Percentiles rank a stretch among this genome's conserved stretches.
Conservation (phyloP, 2,797 vertebrate genomes). For the Sparidentex hasta region DNA sequence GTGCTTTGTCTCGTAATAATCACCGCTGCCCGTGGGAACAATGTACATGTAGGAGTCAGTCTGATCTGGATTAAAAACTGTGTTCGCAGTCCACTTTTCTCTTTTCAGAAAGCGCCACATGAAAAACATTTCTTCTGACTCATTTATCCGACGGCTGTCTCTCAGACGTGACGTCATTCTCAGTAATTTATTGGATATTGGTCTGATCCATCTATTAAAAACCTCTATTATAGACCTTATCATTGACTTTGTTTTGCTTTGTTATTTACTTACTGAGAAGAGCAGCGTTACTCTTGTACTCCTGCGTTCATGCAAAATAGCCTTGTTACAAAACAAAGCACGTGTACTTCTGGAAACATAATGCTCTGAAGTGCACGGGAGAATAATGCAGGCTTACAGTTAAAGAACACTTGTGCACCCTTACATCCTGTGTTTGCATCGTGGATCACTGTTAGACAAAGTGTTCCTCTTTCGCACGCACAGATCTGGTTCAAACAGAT, state of each 20-base stretch:
- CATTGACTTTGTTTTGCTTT: neutral
- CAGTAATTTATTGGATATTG: too few species aligned
- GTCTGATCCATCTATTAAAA: too few species aligned
- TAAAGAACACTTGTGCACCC: neutral
- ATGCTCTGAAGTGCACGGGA: neutral
- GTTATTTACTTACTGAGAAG: neutral
- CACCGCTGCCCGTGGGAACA: too few species aligned
- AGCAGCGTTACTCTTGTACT: neutral
- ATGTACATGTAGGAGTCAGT: too few species aligned
- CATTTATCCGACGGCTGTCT: too few species aligned
- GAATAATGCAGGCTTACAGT: neutral
- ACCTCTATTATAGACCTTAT: neutral
- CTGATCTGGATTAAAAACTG: too few species aligned
- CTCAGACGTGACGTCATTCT: too few species aligned
- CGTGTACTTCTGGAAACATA: neutral
- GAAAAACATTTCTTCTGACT: too few species aligned
- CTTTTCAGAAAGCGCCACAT: too few species aligned
- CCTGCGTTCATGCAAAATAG: neutral
- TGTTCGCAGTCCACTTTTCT: too few species aligned
- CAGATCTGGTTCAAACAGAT: constrained; percentile 47
- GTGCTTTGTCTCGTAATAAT: too few species aligned
- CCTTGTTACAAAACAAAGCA: neutral
- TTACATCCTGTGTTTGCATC: neutral
- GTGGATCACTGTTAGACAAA: constrained; percentile 1
- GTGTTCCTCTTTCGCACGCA: neutral